phyloP scores from a whole-genome alignment of 1,140 invertebrate species.

The Wiebesia pumilae region DNA sequence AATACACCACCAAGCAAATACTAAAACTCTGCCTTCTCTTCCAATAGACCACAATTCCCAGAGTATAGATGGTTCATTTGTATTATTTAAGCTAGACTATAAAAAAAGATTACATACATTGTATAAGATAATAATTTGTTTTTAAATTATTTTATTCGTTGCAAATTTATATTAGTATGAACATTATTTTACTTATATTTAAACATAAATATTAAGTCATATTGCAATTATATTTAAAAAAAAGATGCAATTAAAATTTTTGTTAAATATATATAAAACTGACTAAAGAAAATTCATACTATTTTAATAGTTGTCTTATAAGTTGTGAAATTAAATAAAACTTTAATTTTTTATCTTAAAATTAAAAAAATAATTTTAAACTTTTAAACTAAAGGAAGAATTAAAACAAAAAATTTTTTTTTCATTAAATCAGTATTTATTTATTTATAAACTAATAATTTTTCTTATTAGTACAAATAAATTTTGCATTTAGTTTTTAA shows the following conservation, averaged over 20 bases:
- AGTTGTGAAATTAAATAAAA: neutral
- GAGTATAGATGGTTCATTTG: conserved; percentile 65
- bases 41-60: conserved; percentile 63
- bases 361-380: no score
- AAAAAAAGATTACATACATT: conserved; percentile 46
- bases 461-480: no score
- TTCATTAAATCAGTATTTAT: no score
- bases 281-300: neutral
- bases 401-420: no score
- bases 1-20: conserved; percentile 81
- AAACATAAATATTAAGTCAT: neutral
- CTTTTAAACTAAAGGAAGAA: no score
- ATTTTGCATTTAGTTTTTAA: no score
- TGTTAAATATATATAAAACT: neutral
- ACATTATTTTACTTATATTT: neutral
- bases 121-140: neutral
- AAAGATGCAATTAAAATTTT: no score
- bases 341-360: neutral
- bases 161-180: conserved; percentile 7
- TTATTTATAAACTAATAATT: neutral
- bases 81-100: conserved; percentile 60
- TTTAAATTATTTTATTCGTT: conserved; percentile 29
- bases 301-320: neutral
- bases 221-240: no score
- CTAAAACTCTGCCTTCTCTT: conserved; percentile 66